Base-by-base conservation (phyloP, 2,797 vertebrate species). In the Melanotaenia maccullochi region DNA sequence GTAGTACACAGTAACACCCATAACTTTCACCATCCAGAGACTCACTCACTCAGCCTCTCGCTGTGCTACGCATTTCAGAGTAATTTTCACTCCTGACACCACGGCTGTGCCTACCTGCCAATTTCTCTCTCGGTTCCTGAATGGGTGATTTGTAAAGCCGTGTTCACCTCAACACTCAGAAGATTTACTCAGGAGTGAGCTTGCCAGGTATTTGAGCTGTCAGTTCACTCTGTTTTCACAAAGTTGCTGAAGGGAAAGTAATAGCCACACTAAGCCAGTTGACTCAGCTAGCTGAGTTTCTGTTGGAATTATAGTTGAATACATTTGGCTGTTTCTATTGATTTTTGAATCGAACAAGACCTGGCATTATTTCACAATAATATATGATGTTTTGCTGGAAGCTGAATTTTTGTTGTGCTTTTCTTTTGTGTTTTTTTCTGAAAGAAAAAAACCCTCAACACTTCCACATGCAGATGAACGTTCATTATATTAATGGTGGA, bases 101-200 rank as follows among this genome's bases (percentile, higher is more conserved):
- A 73, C 67, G 61, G 79, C 83, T 92, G 88, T 91, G 89, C 87
- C 86, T 91, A 93, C 88, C 89, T 91, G 93, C 90, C 92, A 92
- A 92, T 93, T 93, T 92, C 84, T 80, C 88, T 91, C 88, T 93
- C 49, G 67, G 75, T 75, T 87, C 84, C 86, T 92, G 91, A 92
- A 93, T 88, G 90, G 90, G 80, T 85, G 92, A 91, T 93, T 92
- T 93, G 91, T 92, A 91, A 93, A 92, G 88, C 91, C 85, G 81
- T 87, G 90, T 87, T 91, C 90, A 91, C 90, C 90, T 89, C 87
- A 92, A 90, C 90, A 90, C 86, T 91, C 81, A 47, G 75, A 91
- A 90, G 86, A 90, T 92, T 91, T 89, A 90, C 89, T 90, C 87
- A 67, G 79, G 86, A 88, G 88, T 71, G 76, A 84, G 90, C 87